phyloP scores from a whole-genome alignment of 2,888 invertebrate genomes.

The Drosophila recens region DNA sequence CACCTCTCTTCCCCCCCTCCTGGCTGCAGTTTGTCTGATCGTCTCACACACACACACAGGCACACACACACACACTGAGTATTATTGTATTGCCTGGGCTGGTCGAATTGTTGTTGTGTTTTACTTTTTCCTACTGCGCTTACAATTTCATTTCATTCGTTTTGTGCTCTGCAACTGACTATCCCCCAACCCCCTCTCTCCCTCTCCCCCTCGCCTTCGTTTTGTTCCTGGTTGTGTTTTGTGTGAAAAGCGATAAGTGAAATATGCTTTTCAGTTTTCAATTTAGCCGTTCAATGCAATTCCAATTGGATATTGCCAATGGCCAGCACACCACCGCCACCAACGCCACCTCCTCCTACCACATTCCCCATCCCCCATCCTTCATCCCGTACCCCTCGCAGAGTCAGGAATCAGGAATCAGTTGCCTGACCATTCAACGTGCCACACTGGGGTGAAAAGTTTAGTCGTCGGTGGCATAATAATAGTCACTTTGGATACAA shows the following conservation, averaged over 20 bases:
- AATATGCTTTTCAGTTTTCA: conserved; percentile 81
- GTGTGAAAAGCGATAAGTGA: conserved; percentile 80
- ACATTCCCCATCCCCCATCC: not conserved
- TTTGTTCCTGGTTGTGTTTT: conserved; percentile 65
- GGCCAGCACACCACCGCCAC: conserved; percentile 18
- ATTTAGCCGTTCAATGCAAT: conserved; percentile 80
- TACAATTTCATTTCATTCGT: conserved; percentile 73
- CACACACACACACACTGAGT: conserved; percentile 14
- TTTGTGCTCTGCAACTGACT: conserved; percentile 38
- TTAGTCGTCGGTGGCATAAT: conserved; percentile 37
- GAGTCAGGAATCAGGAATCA: conserved; percentile 21
- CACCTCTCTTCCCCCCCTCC: not conserved
- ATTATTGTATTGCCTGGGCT: conserved; percentile 51
- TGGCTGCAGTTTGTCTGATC: conserved; percentile 8
- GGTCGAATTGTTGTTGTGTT: conserved; percentile 56
- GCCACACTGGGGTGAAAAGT: conserved; percentile 29
- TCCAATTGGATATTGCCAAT: conserved; percentile 75
- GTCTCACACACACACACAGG: not conserved
- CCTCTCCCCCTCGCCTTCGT: not conserved
- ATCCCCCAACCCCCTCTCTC: not conserved
- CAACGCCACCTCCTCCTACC: not conserved
- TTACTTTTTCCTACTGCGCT: conserved; percentile 58
- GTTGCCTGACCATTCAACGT: too few relatives aligned
- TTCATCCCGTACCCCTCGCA: not conserved
- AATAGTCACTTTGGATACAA: conserved; percentile 36